Evolutionary conservation across 2,888 invertebrate genomes (phyloP), one percentile per base, ranked within the genome.

Genomic region (Esperia sulphurella): DNA sequence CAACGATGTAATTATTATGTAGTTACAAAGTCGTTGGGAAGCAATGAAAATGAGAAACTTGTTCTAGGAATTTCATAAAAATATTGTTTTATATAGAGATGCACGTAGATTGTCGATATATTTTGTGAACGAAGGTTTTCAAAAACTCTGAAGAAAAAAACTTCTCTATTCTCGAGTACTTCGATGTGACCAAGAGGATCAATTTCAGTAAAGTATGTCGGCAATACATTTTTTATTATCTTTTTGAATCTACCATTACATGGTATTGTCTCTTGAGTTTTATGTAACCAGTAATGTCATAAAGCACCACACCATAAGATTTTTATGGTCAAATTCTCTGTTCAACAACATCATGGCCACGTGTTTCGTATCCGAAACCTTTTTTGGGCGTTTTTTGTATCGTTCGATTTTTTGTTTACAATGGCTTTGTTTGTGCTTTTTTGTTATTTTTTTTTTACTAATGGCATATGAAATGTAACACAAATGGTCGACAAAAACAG

Each of bases 381-480:
- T 61, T 65, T 68, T 69, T 56, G 57, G 30, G 62, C 53, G 55
- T 63, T 53, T 54, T 47, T 54, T 55, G 63, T 59, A 63, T 61
- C 59, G 59, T 54, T 57, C 55, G 53, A 43, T 65, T 73, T 71
- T 67, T 71, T 68, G 61, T 66, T 55, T 48, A 50, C 51, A 46
- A 50, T 59, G 50, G 52, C 58, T 60, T 70, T 72, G 67, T 64
- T 61, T 52, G 45, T 21, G 52, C 58, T 61, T n/a, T n/a, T n/a
- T 70, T 72, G 67, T 64, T 61, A 51, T 45, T 54, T 58, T 74
- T 75, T 73, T 71, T 68, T 52, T 53, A 50, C 49, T 54, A 58
- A 64, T 61, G 63, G 58, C 61, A 63, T 61, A 68, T 63, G 65
- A 74, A 71, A 70, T 71, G 72, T 68, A 63, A 66, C 66, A 65